Evolutionary conservation across 2,888 invertebrate species (phyloP).

Genomic region (Pecten maximus): DNA sequence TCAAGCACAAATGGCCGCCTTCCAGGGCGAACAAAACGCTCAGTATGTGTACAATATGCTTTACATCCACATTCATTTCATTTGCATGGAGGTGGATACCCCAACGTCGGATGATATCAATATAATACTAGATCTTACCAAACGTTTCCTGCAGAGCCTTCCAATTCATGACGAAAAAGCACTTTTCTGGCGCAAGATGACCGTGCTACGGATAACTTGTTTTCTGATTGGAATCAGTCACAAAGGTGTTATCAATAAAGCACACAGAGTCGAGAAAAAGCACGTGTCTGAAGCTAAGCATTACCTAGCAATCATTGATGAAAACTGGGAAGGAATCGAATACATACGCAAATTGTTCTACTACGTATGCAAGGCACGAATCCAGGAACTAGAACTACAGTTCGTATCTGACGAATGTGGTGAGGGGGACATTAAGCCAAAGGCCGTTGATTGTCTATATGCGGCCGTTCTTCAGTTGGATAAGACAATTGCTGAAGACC

Average conservation of each 20-base stretch:
- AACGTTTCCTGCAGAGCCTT: not conserved
- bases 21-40: not conserved
- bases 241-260: not conserved
- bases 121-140: not conserved
- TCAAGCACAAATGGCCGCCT: not conserved
- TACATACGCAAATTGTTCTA: not conserved
- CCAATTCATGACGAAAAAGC: not conserved
- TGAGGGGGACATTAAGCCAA: not conserved
- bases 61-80: not conserved
- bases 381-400: not conserved
- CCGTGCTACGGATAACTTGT: not conserved
- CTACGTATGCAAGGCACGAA: not conserved
- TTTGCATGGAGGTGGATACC: not conserved
- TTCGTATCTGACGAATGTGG: not conserved
- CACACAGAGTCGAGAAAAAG: not conserved
- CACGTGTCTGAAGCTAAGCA: not conserved
- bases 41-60: conserved; percentile 22
- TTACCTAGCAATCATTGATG: not conserved
- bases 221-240: not conserved
- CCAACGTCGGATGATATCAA: not conserved
- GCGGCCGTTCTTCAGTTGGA: not conserved
- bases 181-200: not conserved
- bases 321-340: not conserved
- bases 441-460: not conserved
- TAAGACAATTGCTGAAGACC: not conserved